phyloP scores from a whole-genome alignment of 2,888 invertebrate species.

The Periphyllus acericola region DNA sequence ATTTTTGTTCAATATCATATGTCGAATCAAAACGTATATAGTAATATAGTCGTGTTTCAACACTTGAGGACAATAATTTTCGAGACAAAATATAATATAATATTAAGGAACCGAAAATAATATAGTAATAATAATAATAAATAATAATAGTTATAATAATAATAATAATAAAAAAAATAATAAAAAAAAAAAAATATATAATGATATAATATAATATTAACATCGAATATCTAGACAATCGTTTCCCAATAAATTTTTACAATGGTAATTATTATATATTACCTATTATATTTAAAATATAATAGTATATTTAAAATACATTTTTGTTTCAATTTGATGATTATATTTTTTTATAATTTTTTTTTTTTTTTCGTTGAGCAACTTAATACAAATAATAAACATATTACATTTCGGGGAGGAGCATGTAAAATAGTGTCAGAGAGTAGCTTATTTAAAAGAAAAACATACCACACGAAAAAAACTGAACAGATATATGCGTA shows the following conservation, averaged over 20 bases:
- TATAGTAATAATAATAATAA: conserved; percentile 41
- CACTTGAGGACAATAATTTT: conserved; percentile 58
- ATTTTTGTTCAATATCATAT: conserved; percentile 31
- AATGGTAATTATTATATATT: conserved; percentile 51
- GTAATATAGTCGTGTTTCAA: conserved; percentile 49
- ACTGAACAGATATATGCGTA: conserved; percentile 48
- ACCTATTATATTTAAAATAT: conserved; percentile 9
- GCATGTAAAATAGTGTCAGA: conserved; percentile 7
- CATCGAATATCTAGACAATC: conserved; percentile 52
- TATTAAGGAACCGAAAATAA: conserved; percentile 60
- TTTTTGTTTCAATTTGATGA: conserved; percentile 49
- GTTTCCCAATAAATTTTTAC: conserved; percentile 44
- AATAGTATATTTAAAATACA: conserved; percentile 27
- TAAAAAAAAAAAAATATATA: conserved; percentile 17
- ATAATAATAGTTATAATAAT: conserved; percentile 33
- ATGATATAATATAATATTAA: conserved; percentile 41
- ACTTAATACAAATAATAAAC: conserved; percentile 58
- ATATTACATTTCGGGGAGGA: conserved; percentile 16
- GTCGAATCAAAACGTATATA: conserved; percentile 39
- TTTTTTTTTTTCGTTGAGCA: conserved; percentile 53
- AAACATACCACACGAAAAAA: conserved; percentile 53
- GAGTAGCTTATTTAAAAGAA: conserved; percentile 1
- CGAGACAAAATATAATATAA: conserved; percentile 53
- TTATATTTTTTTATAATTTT: background rate
- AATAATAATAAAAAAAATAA: conserved; percentile 24